These are phyloP conservation scores for Microtus montanus DNA, from an alignment of 2,113 vertebrate genomes.

Conservation along the genomic window DNA sequence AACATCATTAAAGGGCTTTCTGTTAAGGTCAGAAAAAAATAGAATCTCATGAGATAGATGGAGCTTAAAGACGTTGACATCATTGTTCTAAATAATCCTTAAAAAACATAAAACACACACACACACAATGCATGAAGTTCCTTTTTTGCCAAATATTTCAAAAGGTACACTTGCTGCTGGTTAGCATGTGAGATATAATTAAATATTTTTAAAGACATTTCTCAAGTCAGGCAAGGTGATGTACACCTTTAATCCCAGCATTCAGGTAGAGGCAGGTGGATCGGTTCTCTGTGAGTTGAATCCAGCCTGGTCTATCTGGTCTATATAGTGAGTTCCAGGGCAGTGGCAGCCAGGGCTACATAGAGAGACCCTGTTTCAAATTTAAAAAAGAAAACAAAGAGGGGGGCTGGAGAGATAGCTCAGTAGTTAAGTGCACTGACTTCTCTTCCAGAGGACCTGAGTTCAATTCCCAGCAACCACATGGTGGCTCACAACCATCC, in stretches of 20 bases:
- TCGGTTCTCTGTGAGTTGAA: not conserved
- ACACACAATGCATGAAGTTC: not conserved
- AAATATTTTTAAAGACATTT: not conserved
- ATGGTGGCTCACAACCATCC: too few species aligned
- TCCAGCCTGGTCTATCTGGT: not conserved
- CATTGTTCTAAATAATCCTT: slow-evolving; percentile 23
- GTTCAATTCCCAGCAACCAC: too few species aligned
- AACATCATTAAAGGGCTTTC: not conserved
- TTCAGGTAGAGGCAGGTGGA: not conserved
- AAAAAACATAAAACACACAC: slow-evolving; percentile 16
- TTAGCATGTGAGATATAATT: not conserved
- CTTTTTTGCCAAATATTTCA: slow-evolving; percentile 47
- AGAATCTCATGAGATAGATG: not conserved
- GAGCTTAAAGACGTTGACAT: slow-evolving; percentile 7
- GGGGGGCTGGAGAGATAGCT: too few species aligned
- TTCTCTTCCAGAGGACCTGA: too few species aligned
- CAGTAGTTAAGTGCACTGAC: too few species aligned
- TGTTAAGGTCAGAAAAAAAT: slow-evolving; percentile 33
- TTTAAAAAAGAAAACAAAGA: not conserved
- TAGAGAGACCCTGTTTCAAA: not conserved
- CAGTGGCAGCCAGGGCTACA: not conserved
- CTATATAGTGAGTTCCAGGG: not conserved
- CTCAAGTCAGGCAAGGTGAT: too few species aligned
- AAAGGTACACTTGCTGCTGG: slow-evolving; percentile 1
- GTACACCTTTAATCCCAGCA: not conserved